Conservation (phyloP, 2,113 vertebrate genomes). For the Eupsittula cactorum region DNA sequence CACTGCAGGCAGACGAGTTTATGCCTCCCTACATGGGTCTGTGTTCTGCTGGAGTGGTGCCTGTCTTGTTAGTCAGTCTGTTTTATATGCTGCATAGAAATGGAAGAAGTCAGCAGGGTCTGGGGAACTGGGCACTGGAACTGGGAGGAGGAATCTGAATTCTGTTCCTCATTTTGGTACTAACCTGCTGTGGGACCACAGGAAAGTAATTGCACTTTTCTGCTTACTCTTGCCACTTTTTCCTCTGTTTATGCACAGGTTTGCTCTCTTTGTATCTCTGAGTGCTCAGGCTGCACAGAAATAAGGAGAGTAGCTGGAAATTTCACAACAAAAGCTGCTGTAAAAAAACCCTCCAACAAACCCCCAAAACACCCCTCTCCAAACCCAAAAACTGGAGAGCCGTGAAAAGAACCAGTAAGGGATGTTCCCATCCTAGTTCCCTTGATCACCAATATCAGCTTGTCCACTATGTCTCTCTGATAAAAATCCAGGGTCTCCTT, state of each 20-base stretch:
- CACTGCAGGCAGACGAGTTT: not conserved
- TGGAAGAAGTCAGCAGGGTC: not conserved
- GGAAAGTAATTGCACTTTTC: not conserved
- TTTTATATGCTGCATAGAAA: not conserved
- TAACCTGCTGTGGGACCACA: not conserved
- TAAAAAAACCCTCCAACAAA: not conserved
- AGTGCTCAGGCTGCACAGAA: not conserved
- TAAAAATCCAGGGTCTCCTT: not conserved
- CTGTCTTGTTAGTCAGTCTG: not conserved
- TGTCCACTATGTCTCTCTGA: not conserved
- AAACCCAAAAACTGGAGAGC: not conserved
- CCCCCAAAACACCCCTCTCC: too few species aligned
- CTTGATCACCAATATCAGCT: not conserved
- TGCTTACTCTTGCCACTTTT: not conserved
- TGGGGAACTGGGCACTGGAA: not conserved
- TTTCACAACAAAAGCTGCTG: not conserved
- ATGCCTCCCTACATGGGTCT: not conserved
- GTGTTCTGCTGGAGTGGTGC: not conserved
- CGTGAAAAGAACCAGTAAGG: not conserved
- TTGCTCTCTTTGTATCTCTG: not conserved
- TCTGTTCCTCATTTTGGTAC: not conserved
- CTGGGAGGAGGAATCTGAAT: not conserved
- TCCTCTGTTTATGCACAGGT: not conserved
- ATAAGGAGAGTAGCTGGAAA: not conserved
- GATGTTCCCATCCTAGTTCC: not conserved